Conservation (phyloP, 2,797 vertebrate species). For the Moxostoma hubbsi region DNA sequence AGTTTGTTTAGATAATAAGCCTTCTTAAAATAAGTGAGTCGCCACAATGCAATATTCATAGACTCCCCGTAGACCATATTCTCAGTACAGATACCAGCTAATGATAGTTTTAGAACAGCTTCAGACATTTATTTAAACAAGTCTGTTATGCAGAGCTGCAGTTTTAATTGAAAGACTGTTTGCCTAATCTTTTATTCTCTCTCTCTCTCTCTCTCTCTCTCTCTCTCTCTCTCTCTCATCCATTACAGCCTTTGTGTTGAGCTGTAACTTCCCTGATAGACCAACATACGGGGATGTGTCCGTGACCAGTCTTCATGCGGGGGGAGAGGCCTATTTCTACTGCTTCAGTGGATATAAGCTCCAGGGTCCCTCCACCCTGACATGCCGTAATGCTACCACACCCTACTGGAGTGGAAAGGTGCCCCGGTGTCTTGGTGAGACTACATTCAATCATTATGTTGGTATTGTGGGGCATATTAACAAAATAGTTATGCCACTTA, state of each 20-base stretch:
- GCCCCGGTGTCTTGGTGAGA: constrained; percentile 86
- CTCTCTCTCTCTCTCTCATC: not conserved
- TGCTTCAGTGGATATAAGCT: constrained; percentile 88
- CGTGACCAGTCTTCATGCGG: constrained; percentile 89
- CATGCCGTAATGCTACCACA: constrained; percentile 89
- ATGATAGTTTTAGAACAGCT: constrained; percentile 11
- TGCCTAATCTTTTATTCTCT: constrained; percentile 23
- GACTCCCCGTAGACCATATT: constrained; percentile 20
- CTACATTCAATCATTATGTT: not conserved
- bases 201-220: not conserved
- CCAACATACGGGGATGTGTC: constrained; percentile 87
- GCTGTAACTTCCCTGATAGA: constrained; percentile 86
- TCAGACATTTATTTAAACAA: not conserved
- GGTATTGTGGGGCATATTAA: too few species aligned
- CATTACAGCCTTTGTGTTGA: constrained; percentile 83
- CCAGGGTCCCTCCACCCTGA: constrained; percentile 78
- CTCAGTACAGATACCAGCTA: constrained; percentile 2
- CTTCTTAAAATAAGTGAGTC: constrained; percentile 33
- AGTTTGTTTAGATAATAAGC: constrained; percentile 44
- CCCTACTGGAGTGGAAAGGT: constrained; percentile 90
- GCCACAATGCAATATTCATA: constrained; percentile 27
- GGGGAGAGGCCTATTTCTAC: constrained; percentile 88
- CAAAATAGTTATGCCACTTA: too few species aligned
- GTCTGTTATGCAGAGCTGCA: not conserved
- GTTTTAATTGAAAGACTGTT: constrained; percentile 13